Evolutionary conservation across 2,888 invertebrate species (phyloP).

Genomic region (Boloria euphrosyne): DNA sequence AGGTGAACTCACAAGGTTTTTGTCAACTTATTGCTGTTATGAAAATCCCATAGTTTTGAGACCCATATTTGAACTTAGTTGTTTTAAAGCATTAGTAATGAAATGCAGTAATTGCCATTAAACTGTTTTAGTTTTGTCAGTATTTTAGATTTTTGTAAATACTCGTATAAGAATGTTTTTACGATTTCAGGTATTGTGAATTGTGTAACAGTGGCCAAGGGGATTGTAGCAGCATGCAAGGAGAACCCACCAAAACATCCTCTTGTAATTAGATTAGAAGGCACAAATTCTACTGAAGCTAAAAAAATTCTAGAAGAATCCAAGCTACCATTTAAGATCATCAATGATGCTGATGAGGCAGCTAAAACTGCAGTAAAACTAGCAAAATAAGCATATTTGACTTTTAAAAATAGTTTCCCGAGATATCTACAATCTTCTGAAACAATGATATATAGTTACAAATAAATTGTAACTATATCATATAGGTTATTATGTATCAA

Average conservation of each 20-base stretch:
- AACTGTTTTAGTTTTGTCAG: too few species aligned
- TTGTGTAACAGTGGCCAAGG: conserved; percentile 97
- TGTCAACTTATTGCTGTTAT: too few species aligned
- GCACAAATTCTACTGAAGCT: conserved; percentile 94
- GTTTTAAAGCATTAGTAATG: too few species aligned
- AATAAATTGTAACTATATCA: too few species aligned
- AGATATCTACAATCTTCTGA: not conserved
- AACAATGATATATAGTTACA: too few species aligned
- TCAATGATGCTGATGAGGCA: conserved; percentile 94
- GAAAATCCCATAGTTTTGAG: too few species aligned
- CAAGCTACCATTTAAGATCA: conserved; percentile 91
- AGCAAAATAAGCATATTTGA: conserved; percentile 43
- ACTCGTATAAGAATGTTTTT: not conserved
- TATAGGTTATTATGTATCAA: too few species aligned
- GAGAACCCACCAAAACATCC: conserved; percentile 91
- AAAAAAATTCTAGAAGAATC: conserved; percentile 91
- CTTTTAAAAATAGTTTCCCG: not conserved
- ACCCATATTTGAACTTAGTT: too few species aligned
- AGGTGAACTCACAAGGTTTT: too few species aligned
- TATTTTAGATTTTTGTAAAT: not conserved
- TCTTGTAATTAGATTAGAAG: conserved; percentile 96
- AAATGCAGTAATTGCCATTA: too few species aligned
- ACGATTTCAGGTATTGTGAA: conserved; percentile 92
- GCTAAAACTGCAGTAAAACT: conserved; percentile 91
- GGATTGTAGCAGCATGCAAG: conserved; percentile 94